phyloP scores from a whole-genome alignment of 2,113 vertebrate species.

The Oophaga pumilio region DNA sequence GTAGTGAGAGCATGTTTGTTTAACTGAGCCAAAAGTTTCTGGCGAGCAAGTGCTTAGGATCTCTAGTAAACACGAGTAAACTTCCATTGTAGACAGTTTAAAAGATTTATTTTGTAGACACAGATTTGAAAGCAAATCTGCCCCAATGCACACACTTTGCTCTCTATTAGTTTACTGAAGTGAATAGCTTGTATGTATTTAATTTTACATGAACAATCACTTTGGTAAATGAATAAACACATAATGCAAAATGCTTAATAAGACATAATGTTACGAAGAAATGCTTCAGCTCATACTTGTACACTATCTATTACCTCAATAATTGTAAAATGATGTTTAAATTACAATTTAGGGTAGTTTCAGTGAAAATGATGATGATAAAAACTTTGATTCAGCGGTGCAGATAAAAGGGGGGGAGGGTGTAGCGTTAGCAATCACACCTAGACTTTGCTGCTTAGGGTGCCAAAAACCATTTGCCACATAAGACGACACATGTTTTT shows the following conservation, averaged over 20 bases:
- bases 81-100: conserved; percentile 19
- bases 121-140: conserved; percentile 26
- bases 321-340: neutral
- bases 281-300: neutral
- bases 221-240: neutral
- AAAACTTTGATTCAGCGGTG: too few relatives aligned
- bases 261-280: neutral
- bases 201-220: neutral
- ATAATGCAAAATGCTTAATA: neutral
- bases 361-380: neutral
- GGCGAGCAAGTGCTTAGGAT: conserved; percentile 21
- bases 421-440: too few relatives aligned
- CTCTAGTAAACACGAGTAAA: conserved; percentile 36
- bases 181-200: neutral
- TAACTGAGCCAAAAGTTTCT: conserved; percentile 43
- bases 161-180: neutral
- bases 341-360: neutral
- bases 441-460: too few relatives aligned
- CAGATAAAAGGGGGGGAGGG: too few relatives aligned
- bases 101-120: conserved; percentile 27
- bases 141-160: neutral
- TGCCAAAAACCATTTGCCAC: too few relatives aligned
- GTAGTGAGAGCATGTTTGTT: conserved; percentile 22
- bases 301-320: neutral
- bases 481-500: too few relatives aligned